phyloP scores from a whole-genome alignment of 92 coral and sea anemone genomes.

The Epizoanthus rinbou region DNA sequence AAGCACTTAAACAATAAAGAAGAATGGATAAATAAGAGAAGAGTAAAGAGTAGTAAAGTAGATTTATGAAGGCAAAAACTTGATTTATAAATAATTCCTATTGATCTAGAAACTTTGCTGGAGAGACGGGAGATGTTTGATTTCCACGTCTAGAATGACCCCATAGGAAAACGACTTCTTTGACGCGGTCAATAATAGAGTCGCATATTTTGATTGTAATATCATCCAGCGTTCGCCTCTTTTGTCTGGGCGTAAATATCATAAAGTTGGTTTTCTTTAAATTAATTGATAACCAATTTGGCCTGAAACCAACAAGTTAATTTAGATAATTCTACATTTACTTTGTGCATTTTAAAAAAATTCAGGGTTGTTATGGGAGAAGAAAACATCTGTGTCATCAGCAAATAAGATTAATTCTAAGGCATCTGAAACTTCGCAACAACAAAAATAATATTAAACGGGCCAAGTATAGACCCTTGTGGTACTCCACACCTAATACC shows the following conservation, averaged over 20 bases:
- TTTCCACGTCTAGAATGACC: constrained; percentile 18
- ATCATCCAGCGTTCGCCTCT: constrained; percentile 37
- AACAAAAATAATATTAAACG: background rate
- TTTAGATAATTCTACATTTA: background rate
- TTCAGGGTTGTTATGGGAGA: background rate
- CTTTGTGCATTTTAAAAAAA: background rate
- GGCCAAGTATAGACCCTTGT: no score
- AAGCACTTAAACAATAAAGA: no score
- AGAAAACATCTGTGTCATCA: background rate
- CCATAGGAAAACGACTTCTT: constrained; percentile 19
- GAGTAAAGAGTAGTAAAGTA: no score
- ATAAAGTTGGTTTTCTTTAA: constrained; percentile 14
- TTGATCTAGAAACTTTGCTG: constrained; percentile 32
- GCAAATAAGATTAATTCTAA: background rate
- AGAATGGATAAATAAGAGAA: no score
- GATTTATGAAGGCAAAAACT: no score
- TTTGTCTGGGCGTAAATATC: constrained; percentile 23
- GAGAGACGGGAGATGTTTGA: constrained; percentile 7
- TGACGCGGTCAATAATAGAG: constrained; percentile 3
- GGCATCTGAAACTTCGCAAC: background rate
- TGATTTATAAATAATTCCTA: constrained; percentile 29
- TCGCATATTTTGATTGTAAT: constrained; percentile 12
- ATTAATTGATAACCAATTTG: background rate
- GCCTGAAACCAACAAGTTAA: constrained; percentile 2
- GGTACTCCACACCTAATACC: no score